phyloP scores from a whole-genome alignment of 2,888 invertebrate genomes.

The Salticus scenicus region DNA sequence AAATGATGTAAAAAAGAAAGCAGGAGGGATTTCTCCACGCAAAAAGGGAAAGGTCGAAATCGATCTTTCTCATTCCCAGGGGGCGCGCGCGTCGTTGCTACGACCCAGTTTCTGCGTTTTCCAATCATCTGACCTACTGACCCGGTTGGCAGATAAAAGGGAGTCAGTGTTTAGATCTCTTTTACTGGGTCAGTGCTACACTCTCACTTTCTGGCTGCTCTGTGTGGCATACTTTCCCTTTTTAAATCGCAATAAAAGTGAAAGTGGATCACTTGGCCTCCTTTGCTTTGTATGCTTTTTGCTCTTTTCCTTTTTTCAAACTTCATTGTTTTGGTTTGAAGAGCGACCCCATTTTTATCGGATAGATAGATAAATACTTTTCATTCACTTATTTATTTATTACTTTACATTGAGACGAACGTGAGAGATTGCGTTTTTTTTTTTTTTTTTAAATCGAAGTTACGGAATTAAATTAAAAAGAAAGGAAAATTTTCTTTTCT shows the following conservation, averaged over 20 bases:
- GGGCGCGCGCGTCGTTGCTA: neutral
- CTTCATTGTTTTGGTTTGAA: neutral
- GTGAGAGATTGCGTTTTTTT: no score
- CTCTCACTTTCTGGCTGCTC: neutral
- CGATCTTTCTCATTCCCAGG: neutral
- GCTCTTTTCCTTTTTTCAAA: no score
- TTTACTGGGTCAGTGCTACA: constrained; percentile 7
- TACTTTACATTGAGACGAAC: no score
- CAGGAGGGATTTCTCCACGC: no score
- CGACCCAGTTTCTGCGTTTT: neutral
- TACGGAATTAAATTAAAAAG: no score
- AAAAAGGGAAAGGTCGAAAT: no score
- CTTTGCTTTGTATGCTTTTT: neutral
- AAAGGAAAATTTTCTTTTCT: no score
- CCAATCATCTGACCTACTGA: neutral
- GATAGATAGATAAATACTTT: no score
- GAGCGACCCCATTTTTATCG: neutral
- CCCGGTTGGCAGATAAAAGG: neutral
- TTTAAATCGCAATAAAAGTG: neutral
- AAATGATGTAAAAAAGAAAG: no score
- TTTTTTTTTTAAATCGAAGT: no score
- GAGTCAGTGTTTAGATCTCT: no score
- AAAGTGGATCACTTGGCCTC: constrained; percentile 8
- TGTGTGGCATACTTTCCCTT: constrained; percentile 1
- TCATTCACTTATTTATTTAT: no score